phyloP scores from a whole-genome alignment of 1,140 invertebrate genomes.

The Hyposmocoma kahamanoa region DNA sequence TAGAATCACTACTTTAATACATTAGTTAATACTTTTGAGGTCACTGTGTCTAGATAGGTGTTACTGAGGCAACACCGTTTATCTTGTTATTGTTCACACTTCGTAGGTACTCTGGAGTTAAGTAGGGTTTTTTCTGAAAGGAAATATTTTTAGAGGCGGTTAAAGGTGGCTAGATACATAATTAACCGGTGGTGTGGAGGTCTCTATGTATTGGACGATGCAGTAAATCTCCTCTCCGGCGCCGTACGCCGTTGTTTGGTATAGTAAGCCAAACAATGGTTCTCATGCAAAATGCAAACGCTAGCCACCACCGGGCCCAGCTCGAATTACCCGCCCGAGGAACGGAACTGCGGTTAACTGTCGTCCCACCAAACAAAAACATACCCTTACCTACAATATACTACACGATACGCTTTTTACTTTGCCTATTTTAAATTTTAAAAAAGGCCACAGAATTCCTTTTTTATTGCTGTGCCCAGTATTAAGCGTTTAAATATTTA shows the following conservation, averaged over 20 bases:
- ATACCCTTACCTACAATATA: conserved; percentile 13
- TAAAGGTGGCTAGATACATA: too few species aligned
- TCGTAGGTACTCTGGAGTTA: too few species aligned
- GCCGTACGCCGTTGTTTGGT: not conserved
- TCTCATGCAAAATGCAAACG: conserved; percentile 43
- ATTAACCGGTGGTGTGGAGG: too few species aligned
- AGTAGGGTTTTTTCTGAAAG: too few species aligned
- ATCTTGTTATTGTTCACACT: too few species aligned
- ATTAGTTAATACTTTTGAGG: too few species aligned
- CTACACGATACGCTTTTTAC: not conserved
- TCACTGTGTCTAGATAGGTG: too few species aligned
- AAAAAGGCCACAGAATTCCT: not conserved
- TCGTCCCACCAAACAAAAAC: conserved; percentile 23
- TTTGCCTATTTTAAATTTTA: not conserved
- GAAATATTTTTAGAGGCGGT: too few species aligned
- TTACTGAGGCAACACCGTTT: too few species aligned
- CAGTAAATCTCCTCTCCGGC: not conserved
- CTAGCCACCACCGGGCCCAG: conserved; percentile 9
- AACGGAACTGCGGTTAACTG: conserved; percentile 21
- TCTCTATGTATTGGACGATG: not conserved
- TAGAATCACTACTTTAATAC: too few species aligned
- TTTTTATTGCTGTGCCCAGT: not conserved
- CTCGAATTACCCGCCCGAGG: conserved; percentile 12
- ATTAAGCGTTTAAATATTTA: conserved; percentile 10
- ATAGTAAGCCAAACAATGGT: conserved; percentile 20